Conservation (phyloP, 2,888 invertebrate species). For the Enchytraeus crypticus region DNA sequence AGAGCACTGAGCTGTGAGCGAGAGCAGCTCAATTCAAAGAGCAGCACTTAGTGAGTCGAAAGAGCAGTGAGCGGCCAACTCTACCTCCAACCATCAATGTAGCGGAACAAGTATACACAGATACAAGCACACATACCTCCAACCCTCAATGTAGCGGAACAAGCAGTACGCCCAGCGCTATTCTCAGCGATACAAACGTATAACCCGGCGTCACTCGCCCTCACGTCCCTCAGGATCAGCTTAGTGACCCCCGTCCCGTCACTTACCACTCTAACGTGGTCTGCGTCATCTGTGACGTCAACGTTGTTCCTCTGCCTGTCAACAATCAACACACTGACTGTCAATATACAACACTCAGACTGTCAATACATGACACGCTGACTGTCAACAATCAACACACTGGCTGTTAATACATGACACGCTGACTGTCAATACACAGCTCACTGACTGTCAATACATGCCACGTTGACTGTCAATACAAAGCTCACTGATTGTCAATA, state of each 20-base stretch:
- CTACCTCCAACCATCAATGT: too few relatives aligned
- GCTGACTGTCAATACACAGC: too few relatives aligned
- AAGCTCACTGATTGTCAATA: too few relatives aligned
- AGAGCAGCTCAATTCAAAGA: too few relatives aligned
- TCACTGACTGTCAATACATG: too few relatives aligned
- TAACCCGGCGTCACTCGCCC: slow-evolving; percentile 68
- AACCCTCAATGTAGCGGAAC: not conserved
- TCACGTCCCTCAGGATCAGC: slow-evolving; percentile 74
- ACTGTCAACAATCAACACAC: not conserved
- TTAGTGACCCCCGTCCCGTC: slow-evolving; percentile 49
- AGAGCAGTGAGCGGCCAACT: too few relatives aligned
- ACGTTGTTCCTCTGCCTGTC: slow-evolving; percentile 11
- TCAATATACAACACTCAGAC: not conserved
- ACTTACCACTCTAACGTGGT: not conserved
- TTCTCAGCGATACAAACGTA: slow-evolving; percentile 86
- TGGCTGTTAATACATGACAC: too few relatives aligned
- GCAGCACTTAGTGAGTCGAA: too few relatives aligned
- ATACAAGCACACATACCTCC: too few relatives aligned
- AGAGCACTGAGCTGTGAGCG: too few relatives aligned
- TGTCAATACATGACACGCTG: not conserved
- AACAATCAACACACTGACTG: not conserved
- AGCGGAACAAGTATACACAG: too few relatives aligned
- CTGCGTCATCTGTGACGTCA: not conserved
- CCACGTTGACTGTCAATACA: too few relatives aligned
- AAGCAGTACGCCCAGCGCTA: slow-evolving; percentile 60